These are phyloP conservation scores for Pristionchus japonicus DNA, from an alignment of 2,888 invertebrate species.

Conservation along the genomic window DNA sequence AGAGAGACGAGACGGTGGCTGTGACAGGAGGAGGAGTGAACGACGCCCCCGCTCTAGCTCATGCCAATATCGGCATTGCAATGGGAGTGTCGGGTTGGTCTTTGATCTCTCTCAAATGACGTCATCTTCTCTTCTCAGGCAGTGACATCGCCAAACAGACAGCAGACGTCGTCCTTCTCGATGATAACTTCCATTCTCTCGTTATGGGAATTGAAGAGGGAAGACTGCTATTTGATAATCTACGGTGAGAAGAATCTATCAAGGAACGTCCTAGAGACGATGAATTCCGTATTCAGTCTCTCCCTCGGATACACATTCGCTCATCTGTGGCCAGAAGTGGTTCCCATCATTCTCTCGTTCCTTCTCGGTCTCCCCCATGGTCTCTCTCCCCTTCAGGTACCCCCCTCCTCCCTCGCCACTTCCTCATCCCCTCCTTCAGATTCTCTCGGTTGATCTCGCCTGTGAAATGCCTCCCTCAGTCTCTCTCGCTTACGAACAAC, in stretches of 20 bases:
- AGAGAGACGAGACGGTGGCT: slow-evolving; percentile 69
- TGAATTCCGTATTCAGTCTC: slow-evolving; percentile 56
- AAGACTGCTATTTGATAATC: slow-evolving; percentile 67
- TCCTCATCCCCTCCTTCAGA: slow-evolving; percentile 62
- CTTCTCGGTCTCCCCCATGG: slow-evolving; percentile 72
- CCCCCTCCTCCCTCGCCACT: too few species aligned
- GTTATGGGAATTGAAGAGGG: slow-evolving; percentile 73
- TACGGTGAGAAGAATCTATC: slow-evolving; percentile 48
- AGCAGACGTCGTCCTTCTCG: slow-evolving; percentile 71
- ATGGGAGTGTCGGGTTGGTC: slow-evolving; percentile 67
- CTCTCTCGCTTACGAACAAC: slow-evolving; percentile 73
- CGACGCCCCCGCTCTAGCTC: slow-evolving; percentile 72
- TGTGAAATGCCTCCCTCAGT: slow-evolving; percentile 74
- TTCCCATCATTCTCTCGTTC: slow-evolving; percentile 73
- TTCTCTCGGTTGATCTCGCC: slow-evolving; percentile 71
- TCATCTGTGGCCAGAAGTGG: slow-evolving; percentile 73
- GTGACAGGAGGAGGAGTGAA: slow-evolving; percentile 69
- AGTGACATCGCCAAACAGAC: slow-evolving; percentile 69
- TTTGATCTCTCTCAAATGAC: background rate
- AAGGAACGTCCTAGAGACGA: too few species aligned
- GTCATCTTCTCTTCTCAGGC: slow-evolving; percentile 55
- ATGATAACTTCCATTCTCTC: slow-evolving; percentile 73
- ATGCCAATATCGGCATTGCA: slow-evolving; percentile 74
- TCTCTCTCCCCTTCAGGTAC: slow-evolving; percentile 69
- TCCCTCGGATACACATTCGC: slow-evolving; percentile 73